phyloP scores from a whole-genome alignment of 2,888 invertebrate genomes.

The Agriopis aurantiaria region DNA sequence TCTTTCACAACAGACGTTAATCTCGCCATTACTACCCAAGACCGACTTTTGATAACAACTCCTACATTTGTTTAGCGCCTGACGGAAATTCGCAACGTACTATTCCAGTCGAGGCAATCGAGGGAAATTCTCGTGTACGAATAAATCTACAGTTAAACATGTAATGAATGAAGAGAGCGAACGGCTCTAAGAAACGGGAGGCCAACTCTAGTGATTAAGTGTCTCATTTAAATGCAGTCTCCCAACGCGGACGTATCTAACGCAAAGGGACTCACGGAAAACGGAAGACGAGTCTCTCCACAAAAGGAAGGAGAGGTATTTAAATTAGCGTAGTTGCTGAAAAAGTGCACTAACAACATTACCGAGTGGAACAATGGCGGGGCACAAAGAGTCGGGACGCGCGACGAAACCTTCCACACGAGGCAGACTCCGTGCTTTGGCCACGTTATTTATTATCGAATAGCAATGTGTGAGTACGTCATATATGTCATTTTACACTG shows the following conservation, averaged over 20 bases:
- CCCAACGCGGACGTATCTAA: conserved; percentile 81
- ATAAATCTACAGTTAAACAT: conserved; percentile 59
- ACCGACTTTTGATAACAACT: conserved; percentile 10
- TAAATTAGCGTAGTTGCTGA: conserved; percentile 85
- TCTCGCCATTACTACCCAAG: neutral
- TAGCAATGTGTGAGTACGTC: neutral
- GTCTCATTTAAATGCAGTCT: conserved; percentile 86
- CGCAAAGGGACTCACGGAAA: conserved; percentile 83
- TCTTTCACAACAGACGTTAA: conserved; percentile 23
- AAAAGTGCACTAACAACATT: conserved; percentile 87
- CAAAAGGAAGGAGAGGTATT: conserved; percentile 84
- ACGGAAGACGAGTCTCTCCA: conserved; percentile 83
- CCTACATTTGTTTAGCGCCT: conserved; percentile 4
- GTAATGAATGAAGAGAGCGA: conserved; percentile 82
- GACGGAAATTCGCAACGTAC: conserved; percentile 4
- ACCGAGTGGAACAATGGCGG: conserved; percentile 81
- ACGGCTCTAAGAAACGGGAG: conserved; percentile 79
- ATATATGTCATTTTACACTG: conserved; percentile 17
- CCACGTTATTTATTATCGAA: conserved; percentile 45
- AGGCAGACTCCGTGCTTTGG: conserved; percentile 42
- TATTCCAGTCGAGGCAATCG: conserved; percentile 24
- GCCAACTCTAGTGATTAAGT: conserved; percentile 84
- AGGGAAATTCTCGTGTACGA: conserved; percentile 40
- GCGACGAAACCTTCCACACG: conserved; percentile 65
- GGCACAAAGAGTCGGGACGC: conserved; percentile 76